These are phyloP conservation scores for Thunnus albacares DNA, from an alignment of 2,797 vertebrate genomes.

Conservation along the genomic window DNA sequence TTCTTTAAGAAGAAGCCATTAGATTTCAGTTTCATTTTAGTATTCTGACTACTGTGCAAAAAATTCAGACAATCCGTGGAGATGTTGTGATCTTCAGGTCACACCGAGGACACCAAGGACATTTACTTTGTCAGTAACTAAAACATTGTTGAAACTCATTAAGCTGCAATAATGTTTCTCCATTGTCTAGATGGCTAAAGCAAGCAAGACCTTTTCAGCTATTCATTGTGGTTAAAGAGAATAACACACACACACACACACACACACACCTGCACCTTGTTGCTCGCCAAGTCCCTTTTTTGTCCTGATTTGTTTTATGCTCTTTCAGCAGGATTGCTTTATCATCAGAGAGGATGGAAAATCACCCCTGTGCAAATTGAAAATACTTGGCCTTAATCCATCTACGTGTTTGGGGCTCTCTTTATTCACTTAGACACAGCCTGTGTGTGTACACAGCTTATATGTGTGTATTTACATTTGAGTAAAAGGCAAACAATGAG, in stretches of 20 bases:
- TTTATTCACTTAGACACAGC: constrained; percentile 21
- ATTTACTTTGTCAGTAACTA: not conserved
- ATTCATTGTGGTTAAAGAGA: not conserved
- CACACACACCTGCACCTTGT: constrained; percentile 7
- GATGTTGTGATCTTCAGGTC: not conserved
- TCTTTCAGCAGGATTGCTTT: constrained; percentile 64
- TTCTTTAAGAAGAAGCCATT: not conserved
- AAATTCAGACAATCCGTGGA: not conserved
- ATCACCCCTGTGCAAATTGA: constrained; percentile 66
- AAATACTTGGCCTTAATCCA: constrained; percentile 59
- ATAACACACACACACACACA: constrained; percentile 12
- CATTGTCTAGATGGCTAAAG: not conserved
- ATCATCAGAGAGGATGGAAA: constrained; percentile 60
- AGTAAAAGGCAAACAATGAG: not conserved
- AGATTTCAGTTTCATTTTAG: not conserved
- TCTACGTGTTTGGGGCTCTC: constrained; percentile 30
- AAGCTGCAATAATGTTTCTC: constrained; percentile 8
- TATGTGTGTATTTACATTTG: not conserved
- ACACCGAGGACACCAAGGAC: constrained; percentile 4
- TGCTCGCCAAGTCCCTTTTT: constrained; percentile 43
- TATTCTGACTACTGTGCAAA: not conserved
- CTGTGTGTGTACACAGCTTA: constrained; percentile 2
- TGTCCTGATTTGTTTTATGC: constrained; percentile 55
- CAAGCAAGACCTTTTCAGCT: not conserved
- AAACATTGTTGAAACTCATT: not conserved